phyloP scores from a whole-genome alignment of 2,113 vertebrate species.

The Equus przewalskii region DNA sequence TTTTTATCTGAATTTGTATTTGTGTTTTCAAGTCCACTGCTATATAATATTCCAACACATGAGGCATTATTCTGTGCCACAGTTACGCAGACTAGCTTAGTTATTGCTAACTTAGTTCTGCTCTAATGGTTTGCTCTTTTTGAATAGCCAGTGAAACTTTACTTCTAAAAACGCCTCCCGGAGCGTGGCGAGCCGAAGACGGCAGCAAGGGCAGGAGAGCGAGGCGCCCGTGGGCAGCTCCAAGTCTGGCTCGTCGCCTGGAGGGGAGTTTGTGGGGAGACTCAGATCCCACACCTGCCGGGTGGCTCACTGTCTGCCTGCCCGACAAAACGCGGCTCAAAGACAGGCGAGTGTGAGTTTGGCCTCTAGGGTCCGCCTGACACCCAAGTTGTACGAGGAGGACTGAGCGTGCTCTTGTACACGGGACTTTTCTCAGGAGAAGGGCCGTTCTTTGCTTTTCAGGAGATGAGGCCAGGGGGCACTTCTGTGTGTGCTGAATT shows the following conservation, averaged over 20 bases:
- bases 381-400: neutral
- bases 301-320: neutral
- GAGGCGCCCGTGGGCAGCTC: neutral
- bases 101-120: neutral
- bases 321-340: neutral
- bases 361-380: neutral
- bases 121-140: neutral
- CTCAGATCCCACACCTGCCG: neutral
- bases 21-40: neutral
- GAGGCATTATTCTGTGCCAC: neutral
- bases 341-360: neutral
- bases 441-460: neutral
- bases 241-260: neutral
- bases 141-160: neutral
- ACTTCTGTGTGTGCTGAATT: neutral
- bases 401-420: neutral
- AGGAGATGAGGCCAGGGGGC: neutral
- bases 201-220: neutral
- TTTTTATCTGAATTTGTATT: neutral
- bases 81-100: neutral
- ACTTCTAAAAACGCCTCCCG: neutral
- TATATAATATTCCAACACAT: neutral
- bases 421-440: fast-evolving
- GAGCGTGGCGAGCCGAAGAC: neutral
- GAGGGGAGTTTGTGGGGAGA: neutral